Percentiles rank a stretch among this genome's conserved stretches.
Evolutionary conservation across 2,797 vertebrate genomes (phyloP).

Genomic region (Sparidentex hasta): DNA sequence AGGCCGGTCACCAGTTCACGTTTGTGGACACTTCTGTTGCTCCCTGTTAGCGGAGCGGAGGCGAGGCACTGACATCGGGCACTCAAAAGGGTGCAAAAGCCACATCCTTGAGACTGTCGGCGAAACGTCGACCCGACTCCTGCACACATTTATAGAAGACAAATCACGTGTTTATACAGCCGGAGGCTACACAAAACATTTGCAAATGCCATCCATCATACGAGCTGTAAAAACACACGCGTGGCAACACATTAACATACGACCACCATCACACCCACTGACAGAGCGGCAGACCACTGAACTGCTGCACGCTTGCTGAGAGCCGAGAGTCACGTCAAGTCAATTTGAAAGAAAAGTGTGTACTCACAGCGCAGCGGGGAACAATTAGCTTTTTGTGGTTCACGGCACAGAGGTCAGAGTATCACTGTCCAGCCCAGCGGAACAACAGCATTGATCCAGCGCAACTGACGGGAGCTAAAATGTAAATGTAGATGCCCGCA

Average conservation of each 20-base stretch:
- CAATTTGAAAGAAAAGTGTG: neutral
- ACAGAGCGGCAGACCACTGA: neutral
- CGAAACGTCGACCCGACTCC: no score
- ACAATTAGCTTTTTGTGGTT: conserved; percentile 8
- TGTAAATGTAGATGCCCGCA: no score
- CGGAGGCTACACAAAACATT: conserved; percentile 7
- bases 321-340: neutral
- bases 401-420: conserved; percentile 16
- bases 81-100: no score
- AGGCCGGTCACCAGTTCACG: no score
- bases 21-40: no score
- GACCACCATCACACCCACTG: neutral
- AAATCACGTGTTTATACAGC: conserved; percentile 18
- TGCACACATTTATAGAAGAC: neutral
- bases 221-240: neutral
- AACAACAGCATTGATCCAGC: conserved; percentile 2
- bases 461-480: no score
- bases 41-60: no score
- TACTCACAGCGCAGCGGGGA: neutral
- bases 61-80: no score
- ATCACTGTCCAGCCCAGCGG: neutral
- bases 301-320: no score
- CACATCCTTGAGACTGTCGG: no score
- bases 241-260: neutral
- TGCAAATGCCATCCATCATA: neutral